Base-by-base conservation (phyloP, 2,797 vertebrate species). In the Macropodus opercularis region DNA sequence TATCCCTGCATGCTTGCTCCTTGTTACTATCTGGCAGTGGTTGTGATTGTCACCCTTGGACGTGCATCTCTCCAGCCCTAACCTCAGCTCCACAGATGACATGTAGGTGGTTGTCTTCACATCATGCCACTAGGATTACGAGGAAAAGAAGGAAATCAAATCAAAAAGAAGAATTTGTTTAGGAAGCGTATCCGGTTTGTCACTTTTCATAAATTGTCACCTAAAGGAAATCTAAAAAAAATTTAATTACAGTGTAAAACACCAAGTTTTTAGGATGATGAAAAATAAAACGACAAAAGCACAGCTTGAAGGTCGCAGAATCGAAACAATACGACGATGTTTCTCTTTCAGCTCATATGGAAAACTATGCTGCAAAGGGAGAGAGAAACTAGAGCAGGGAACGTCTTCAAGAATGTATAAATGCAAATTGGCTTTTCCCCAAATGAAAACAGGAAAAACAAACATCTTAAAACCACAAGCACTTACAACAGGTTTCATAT, bases 401-500 rank as follows among this genome's bases (percentile, higher is more conserved):
- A 62, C 38, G 31, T 73, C 18, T 69, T 69, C 35, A 56, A 56
- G 36, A 79, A 71, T 80, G 35, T 69, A 70, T 63, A 53, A 84
- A 90, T 84, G 77, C 74, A 80, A 87, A 84, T 85, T 12, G 21
- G 11, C 26, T 73, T 65, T 75, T 59, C 60, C 69, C 74, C 66
- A 62, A 83, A 81, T 69, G 69, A 57, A 63, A 74, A 77, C 54
- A 63, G 19, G 49, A 59, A 57, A 69, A 63, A 73, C 69, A 70
- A 73, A 78, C 81, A 76, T 65, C 51, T 72, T 80, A 80, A 80
- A 67, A 83, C 83, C 72, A 75, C 63, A 85, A 74, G 60, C 48
- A 21, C 81, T 78, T 77, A 73, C 72, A 83, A 76, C 80, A 85
- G 69, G 75, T 75, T 75, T 89, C 62, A 89, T 86, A 77, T 80